Conservation (phyloP, 2,113 vertebrate species). For the Rhabdomys dilectus region DNA sequence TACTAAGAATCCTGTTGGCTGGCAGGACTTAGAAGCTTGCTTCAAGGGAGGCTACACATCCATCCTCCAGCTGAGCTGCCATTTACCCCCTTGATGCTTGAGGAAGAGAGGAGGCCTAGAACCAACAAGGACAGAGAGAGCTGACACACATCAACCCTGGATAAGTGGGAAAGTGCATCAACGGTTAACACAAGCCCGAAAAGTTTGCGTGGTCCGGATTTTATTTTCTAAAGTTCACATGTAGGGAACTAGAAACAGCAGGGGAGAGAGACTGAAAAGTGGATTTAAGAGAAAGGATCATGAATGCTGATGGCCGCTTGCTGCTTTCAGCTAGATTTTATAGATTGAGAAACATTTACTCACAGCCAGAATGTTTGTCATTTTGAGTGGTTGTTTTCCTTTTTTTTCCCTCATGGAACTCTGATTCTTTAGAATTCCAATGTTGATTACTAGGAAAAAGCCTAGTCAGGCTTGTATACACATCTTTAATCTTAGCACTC, state of each 20-base stretch:
- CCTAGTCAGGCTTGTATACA: background rate
- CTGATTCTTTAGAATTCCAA: background rate
- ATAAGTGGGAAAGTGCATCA: background rate
- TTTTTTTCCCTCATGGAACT: background rate
- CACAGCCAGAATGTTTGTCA: constrained; percentile 30
- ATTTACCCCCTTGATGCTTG: background rate
- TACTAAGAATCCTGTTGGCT: background rate
- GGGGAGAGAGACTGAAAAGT: background rate
- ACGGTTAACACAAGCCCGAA: background rate
- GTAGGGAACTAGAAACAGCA: background rate
- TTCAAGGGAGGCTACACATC: too few species aligned
- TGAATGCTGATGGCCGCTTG: background rate
- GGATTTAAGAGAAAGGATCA: constrained; percentile 5
- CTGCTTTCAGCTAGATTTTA: constrained; percentile 18
- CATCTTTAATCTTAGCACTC: background rate
- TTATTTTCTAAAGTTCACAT: constrained; percentile 9
- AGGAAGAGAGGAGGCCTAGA: background rate
- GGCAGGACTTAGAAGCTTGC: background rate
- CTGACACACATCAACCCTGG: background rate
- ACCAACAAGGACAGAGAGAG: background rate
- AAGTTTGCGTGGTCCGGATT: background rate
- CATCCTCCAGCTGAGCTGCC: background rate
- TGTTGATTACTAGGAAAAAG: constrained; percentile 19
- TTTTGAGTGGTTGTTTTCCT: background rate
- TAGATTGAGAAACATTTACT: constrained; percentile 35